Conservation (phyloP, 2,888 invertebrate genomes). For the Syrphus vitripennis region DNA sequence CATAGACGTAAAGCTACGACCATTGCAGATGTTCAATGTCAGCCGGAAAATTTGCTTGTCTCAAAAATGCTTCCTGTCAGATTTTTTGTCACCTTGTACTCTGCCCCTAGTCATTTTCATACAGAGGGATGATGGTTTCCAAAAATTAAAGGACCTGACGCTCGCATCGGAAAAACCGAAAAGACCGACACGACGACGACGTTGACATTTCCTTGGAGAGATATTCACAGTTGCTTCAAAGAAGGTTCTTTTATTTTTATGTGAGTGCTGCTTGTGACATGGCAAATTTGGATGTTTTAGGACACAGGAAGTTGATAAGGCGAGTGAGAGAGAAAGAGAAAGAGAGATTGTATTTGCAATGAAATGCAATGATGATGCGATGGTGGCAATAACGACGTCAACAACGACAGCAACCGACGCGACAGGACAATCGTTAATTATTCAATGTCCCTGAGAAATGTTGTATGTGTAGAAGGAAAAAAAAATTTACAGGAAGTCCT, state of each 20-base stretch:
- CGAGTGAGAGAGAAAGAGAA: background rate
- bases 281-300: conserved; percentile 32
- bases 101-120: background rate
- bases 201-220: conserved; percentile 45
- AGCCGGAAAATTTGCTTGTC: conserved; percentile 79
- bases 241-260: background rate
- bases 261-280: conserved; percentile 18
- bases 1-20: background rate
- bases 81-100: conserved; percentile 71
- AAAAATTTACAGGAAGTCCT: conserved; percentile 51
- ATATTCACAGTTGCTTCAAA: conserved; percentile 7
- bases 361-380: conserved; percentile 51
- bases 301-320: conserved; percentile 50
- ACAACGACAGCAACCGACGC: background rate
- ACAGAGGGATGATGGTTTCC: background rate
- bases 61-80: conserved; percentile 79
- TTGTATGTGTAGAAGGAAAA: conserved; percentile 16
- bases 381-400: conserved; percentile 25
- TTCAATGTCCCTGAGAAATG: conserved; percentile 67
- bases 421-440: conserved; percentile 62
- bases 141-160: conserved; percentile 13
- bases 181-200: conserved; percentile 13
- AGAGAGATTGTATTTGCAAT: conserved; percentile 30
- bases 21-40: conserved; percentile 48
- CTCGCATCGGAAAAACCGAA: background rate